Evolutionary conservation across 2,797 vertebrate genomes (phyloP).

Genomic region (Galagoides demidoff): DNA sequence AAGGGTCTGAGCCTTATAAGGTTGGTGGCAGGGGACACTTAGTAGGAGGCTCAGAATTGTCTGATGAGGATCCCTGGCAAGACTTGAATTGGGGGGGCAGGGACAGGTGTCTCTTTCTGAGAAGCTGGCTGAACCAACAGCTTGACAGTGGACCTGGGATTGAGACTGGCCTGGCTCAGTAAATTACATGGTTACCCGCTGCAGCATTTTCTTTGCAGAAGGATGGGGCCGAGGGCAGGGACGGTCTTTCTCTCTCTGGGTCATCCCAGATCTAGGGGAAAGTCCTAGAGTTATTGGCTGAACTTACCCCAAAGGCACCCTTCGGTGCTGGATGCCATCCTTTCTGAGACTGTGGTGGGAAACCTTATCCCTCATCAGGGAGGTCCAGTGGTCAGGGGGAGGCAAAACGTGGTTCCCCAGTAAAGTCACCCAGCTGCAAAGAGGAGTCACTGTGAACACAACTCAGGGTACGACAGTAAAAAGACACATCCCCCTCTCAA

Average conservation of each 20-base stretch:
- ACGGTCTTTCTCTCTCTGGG: not conserved
- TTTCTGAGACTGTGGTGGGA: not conserved
- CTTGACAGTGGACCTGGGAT: too few species aligned
- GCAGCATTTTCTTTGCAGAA: not conserved
- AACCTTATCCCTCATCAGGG: not conserved
- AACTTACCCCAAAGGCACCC: not conserved
- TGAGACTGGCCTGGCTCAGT: not conserved
- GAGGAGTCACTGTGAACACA: not conserved
- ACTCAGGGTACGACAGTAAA: not conserved
- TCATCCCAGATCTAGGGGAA: not conserved
- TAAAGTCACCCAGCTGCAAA: not conserved
- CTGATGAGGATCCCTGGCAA: accelerated
- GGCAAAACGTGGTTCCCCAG: not conserved
- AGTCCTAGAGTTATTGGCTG: not conserved
- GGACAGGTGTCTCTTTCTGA: not conserved
- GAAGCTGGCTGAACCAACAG: not conserved
- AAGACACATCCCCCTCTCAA: not conserved
- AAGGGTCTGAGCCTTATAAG: not conserved
- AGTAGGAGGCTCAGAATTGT: not conserved
- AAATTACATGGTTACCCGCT: not conserved
- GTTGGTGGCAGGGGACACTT: not conserved
- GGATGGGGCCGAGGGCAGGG: not conserved
- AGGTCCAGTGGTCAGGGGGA: not conserved
- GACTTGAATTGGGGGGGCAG: too few species aligned
- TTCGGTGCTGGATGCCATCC: not conserved